phyloP scores from a whole-genome alignment of 2,113 vertebrate genomes.

The Oriolus oriolus region DNA sequence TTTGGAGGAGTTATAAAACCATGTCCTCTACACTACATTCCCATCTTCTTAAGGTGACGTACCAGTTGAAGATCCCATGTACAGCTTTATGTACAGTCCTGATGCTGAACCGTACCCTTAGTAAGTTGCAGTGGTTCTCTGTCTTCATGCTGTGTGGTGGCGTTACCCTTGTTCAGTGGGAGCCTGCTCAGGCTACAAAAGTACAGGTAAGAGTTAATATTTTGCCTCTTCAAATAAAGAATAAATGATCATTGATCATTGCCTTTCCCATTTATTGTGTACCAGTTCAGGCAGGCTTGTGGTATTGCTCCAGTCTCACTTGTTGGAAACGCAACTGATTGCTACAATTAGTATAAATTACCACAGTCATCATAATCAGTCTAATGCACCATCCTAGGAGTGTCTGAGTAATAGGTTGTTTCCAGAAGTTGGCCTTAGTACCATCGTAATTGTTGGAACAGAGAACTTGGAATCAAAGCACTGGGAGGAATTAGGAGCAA shows the following conservation, averaged over 20 bases:
- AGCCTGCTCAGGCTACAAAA: slow-evolving; percentile 84
- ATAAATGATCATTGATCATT: not conserved
- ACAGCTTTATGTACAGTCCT: slow-evolving; percentile 93
- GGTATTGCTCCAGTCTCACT: not conserved
- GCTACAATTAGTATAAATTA: not conserved
- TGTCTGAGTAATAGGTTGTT: not conserved
- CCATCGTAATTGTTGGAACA: not conserved
- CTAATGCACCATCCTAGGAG: not conserved
- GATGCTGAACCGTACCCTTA: slow-evolving; percentile 90
- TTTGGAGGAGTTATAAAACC: not conserved
- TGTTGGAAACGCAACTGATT: not conserved
- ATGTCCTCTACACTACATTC: not conserved
- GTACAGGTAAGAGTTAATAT: slow-evolving; percentile 79
- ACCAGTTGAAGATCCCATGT: slow-evolving; percentile 96
- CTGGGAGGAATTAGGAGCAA: not conserved
- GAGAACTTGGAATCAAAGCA: not conserved
- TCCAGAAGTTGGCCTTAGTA: not conserved
- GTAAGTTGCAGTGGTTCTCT: slow-evolving; percentile 91
- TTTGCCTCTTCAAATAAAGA: not conserved
- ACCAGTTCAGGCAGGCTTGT: not conserved
- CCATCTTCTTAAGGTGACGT: slow-evolving; percentile 81
- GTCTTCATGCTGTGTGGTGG: slow-evolving; percentile 92
- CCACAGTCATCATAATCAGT: not conserved
- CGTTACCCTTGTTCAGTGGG: slow-evolving; percentile 91
- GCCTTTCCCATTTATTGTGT: not conserved